Conservation (phyloP, 2,113 vertebrate genomes). For the Pelobates fuscus region DNA sequence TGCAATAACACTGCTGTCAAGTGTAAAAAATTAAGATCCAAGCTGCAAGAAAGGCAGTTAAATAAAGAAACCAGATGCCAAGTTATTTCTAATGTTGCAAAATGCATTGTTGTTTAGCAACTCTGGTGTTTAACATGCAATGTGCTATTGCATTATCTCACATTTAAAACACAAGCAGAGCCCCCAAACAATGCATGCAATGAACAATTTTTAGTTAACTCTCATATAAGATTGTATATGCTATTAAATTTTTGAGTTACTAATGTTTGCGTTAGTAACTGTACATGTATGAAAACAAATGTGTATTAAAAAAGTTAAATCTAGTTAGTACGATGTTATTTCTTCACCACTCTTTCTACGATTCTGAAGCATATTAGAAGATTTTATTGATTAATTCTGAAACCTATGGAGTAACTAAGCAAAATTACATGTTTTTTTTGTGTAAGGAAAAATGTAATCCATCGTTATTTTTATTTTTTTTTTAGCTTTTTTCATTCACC, state of each 20-base stretch:
- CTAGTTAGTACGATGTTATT: too few relatives aligned
- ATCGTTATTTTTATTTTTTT: too few relatives aligned
- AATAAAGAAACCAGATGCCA: constrained; percentile 90
- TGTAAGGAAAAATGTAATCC: too few relatives aligned
- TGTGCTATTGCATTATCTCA: constrained; percentile 64
- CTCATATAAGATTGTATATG: not conserved
- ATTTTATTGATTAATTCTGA: too few relatives aligned
- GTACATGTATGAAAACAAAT: too few relatives aligned
- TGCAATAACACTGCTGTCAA: constrained; percentile 95
- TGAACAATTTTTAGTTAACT: not conserved
- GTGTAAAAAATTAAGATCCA: constrained; percentile 96
- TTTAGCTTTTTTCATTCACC: too few relatives aligned
- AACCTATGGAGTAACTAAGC: too few relatives aligned
- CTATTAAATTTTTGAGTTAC: not conserved
- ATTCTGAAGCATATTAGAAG: too few relatives aligned
- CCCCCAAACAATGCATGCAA: not conserved
- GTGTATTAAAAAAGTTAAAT: too few relatives aligned
- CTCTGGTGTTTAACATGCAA: constrained; percentile 83
- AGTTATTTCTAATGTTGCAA: constrained; percentile 75
- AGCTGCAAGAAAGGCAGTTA: constrained; percentile 88
- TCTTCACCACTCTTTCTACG: too few relatives aligned
- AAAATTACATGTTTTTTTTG: too few relatives aligned
- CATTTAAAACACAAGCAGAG: not conserved
- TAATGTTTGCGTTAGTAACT: too few relatives aligned
- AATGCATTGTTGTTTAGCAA: constrained; percentile 74